Evolutionary conservation across 2,797 vertebrate species (phyloP).

Genomic region (Notamacropus eugenii): DNA sequence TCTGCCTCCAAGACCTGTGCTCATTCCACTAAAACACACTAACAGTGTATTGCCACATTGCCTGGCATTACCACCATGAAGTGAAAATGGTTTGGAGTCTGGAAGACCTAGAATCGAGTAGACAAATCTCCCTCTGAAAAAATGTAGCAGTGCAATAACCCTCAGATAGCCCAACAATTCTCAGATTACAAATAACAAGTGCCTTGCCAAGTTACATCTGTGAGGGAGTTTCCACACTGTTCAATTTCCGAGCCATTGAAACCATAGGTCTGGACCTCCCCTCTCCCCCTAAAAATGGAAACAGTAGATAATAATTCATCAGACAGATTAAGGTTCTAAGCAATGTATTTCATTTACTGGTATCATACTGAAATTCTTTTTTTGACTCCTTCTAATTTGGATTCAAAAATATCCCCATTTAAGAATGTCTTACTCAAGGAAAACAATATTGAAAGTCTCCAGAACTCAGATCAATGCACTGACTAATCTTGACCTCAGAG

Average conservation of each 20-base stretch:
- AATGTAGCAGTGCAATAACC: neutral
- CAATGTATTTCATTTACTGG: conserved; percentile 1
- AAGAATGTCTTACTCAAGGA: neutral
- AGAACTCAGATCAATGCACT: neutral
- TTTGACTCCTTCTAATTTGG: neutral
- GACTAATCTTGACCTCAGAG: neutral
- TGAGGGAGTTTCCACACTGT: neutral
- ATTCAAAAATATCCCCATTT: neutral
- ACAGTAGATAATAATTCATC: neutral
- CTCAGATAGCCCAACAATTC: neutral
- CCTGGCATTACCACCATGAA: neutral
- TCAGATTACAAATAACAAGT: neutral
- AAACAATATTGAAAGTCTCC: neutral
- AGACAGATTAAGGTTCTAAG: neutral
- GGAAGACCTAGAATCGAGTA: neutral
- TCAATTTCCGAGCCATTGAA: neutral
- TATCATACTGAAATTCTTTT: neutral
- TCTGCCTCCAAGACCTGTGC: neutral
- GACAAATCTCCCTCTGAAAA: neutral
- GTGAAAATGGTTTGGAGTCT: neutral
- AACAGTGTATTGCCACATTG: neutral
- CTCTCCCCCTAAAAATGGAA: neutral
- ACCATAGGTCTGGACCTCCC: neutral
- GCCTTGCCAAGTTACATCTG: neutral
- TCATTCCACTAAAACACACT: neutral